phyloP scores from a whole-genome alignment of 2,113 vertebrate genomes.

The Ptyas mucosa region DNA sequence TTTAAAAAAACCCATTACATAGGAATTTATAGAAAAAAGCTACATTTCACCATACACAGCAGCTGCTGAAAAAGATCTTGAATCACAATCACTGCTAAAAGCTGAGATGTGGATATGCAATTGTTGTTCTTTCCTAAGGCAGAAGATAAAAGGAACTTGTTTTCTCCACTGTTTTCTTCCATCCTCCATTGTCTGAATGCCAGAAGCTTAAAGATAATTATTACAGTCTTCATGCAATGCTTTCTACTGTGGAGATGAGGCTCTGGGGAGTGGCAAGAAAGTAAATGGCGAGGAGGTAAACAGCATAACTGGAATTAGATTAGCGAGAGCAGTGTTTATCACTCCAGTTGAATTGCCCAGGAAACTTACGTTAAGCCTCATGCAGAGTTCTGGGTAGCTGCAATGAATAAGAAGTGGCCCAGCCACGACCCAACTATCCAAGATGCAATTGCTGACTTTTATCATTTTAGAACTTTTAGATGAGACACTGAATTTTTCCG shows the following conservation, averaged over 20 bases:
- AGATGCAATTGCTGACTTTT: neutral
- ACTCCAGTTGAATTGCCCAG: neutral
- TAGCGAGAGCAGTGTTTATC: constrained; percentile 2
- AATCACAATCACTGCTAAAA: constrained; percentile 3
- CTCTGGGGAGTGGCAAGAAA: constrained; percentile 16
- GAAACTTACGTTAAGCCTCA: neutral
- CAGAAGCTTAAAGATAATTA: constrained; percentile 2
- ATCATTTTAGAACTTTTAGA: neutral
- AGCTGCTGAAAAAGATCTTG: neutral
- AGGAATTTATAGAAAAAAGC: neutral
- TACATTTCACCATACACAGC: neutral
- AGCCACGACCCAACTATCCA: neutral
- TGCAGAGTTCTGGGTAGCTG: constrained; percentile 2
- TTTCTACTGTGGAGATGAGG: constrained; percentile 23
- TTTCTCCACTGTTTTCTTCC: constrained; percentile 9
- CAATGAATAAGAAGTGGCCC: constrained; percentile 12
- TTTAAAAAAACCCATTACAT: neutral
- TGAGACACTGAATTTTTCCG: neutral
- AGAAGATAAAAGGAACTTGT: constrained; percentile 21
- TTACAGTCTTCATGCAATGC: neutral
- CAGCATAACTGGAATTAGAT: constrained; percentile 1
- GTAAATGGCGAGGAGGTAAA: constrained; percentile 15
- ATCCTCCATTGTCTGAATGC: constrained; percentile 1
- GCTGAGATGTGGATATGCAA: neutral
- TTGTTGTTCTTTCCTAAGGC: neutral